Evolutionary conservation across 2,888 invertebrate genomes (phyloP).

Genomic region (Acanthoscelides obtectus): DNA sequence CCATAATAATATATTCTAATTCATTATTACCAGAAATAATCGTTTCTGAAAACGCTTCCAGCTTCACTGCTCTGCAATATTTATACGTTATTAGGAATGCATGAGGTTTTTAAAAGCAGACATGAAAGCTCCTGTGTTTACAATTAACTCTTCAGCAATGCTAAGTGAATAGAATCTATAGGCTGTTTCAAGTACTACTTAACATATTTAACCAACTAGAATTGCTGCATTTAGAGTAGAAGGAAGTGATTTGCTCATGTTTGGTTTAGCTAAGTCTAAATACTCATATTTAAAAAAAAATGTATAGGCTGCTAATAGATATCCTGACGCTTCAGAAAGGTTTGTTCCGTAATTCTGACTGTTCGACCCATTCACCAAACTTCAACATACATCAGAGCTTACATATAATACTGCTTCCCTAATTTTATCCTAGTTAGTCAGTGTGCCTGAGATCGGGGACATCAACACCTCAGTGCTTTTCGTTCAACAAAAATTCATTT

Average conservation of each 20-base stretch:
- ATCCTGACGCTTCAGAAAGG: too few species aligned
- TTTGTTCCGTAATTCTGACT: too few species aligned
- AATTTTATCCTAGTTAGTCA: slow-evolving; percentile 46
- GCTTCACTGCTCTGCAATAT: neutral
- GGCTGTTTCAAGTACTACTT: neutral
- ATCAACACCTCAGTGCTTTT: slow-evolving; percentile 35
- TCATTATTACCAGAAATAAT: too few species aligned
- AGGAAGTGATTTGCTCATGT: neutral
- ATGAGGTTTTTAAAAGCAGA: neutral
- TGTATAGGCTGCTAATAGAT: too few species aligned
- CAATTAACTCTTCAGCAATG: neutral
- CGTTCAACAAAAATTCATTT: slow-evolving; percentile 42
- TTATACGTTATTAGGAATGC: neutral
- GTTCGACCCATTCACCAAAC: too few species aligned
- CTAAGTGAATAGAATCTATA: neutral
- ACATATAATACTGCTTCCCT: too few species aligned
- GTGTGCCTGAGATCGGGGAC: slow-evolving; percentile 46
- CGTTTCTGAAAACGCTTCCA: too few species aligned
- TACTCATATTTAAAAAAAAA: too few species aligned
- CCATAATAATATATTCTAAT: too few species aligned
- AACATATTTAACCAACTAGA: neutral
- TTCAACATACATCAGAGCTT: too few species aligned
- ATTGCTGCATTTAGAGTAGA: neutral
- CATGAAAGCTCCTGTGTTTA: neutral
- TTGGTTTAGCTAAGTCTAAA: neutral